Percentiles rank a stretch among this genome's conserved stretches.
Conservation (phyloP, 2,797 vertebrate species). For the Premnoplex brunnescens region DNA sequence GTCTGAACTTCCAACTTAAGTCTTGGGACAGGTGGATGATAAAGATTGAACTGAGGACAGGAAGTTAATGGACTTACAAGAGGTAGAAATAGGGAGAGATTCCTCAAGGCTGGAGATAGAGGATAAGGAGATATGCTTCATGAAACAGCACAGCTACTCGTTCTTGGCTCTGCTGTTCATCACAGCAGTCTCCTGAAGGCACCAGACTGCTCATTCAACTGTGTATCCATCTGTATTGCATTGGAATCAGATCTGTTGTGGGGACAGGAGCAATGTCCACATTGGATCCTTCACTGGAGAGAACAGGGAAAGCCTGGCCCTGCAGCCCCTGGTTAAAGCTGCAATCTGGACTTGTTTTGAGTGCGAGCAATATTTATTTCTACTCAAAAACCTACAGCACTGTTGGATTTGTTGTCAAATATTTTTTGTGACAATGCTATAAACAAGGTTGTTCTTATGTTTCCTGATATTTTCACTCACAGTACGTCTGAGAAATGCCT, state of each 20-base stretch:
- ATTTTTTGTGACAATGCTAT: neutral
- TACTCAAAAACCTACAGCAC: neutral
- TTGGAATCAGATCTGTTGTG: neutral
- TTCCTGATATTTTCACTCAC: neutral
- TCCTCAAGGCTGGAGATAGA: neutral
- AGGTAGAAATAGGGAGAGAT: neutral
- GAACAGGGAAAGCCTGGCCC: neutral
- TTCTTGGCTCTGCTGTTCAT: neutral
- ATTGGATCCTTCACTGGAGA: neutral
- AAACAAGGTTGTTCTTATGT: neutral
- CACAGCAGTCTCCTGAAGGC: neutral
- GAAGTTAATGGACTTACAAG: neutral
- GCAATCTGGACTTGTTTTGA: neutral
- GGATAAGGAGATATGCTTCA: neutral
- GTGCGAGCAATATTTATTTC: neutral
- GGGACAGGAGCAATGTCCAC: neutral
- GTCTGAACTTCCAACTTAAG: neutral
- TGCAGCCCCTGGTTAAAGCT: neutral
- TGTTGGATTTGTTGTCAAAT: neutral
- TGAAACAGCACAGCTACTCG: neutral
- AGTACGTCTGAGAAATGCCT: neutral
- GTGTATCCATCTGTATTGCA: neutral
- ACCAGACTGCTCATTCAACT: constrained; percentile 10
- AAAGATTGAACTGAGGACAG: neutral
- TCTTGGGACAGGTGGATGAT: neutral